phyloP scores from a whole-genome alignment of 2,888 invertebrate genomes.

The Andrena flavipes region DNA sequence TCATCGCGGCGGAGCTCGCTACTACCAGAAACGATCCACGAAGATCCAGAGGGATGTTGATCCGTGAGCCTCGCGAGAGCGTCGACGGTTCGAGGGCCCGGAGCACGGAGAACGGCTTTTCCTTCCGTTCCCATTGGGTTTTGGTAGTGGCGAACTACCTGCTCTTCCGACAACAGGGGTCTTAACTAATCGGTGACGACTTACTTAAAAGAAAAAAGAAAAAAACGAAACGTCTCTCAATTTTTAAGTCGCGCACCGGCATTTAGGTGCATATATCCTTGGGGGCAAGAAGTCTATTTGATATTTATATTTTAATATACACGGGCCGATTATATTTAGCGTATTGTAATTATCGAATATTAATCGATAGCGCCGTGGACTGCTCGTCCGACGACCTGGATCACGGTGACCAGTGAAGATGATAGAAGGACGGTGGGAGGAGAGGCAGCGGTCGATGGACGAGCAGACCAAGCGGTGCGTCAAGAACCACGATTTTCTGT shows the following conservation, averaged over 20 bases:
- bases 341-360: conserved; percentile 78
- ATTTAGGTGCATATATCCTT: conserved; percentile 70
- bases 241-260: conserved; percentile 75
- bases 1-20: conserved; percentile 39
- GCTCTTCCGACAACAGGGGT: conserved; percentile 56
- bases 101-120: neutral
- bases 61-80: neutral
- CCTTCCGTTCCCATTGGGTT: neutral
- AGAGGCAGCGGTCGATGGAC: conserved; percentile 21
- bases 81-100: neutral
- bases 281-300: conserved; percentile 77
- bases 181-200: conserved; percentile 70
- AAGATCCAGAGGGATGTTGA: neutral
- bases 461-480: conserved; percentile 36
- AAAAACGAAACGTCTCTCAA: conserved; percentile 60
- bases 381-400: conserved; percentile 36
- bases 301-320: conserved; percentile 83
- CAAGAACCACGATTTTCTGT: conserved; percentile 76
- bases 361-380: conserved; percentile 51
- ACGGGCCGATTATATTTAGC: conserved; percentile 81
- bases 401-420: neutral
- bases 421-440: neutral
- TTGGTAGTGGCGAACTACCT: conserved; percentile 42
- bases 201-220: conserved; percentile 69
- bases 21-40: conserved; percentile 10